A percentile compares a stretch with the other conserved stretches of the same genome.
These are phyloP conservation scores for Esox masquinongy DNA, from an alignment of 2,797 vertebrate species.

Conservation along the genomic window DNA sequence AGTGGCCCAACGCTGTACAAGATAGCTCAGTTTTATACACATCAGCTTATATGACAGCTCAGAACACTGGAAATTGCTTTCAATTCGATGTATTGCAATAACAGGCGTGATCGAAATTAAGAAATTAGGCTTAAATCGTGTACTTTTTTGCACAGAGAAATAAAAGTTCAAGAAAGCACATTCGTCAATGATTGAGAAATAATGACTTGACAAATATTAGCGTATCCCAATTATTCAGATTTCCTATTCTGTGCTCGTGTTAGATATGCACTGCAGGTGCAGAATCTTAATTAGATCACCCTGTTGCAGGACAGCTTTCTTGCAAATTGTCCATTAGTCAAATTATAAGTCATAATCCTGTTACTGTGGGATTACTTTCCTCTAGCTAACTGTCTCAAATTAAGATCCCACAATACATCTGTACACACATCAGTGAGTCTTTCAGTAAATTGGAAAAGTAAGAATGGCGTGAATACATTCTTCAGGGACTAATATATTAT, in stretches of 20 bases:
- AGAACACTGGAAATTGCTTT: conserved; percentile 55
- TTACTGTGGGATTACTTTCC: too few relatives aligned
- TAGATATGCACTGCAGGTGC: neutral
- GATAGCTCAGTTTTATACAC: conserved; percentile 41
- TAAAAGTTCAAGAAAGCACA: conserved; percentile 42
- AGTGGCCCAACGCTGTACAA: conserved; percentile 12
- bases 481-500: neutral
- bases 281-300: too few relatives aligned
- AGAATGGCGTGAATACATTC: neutral
- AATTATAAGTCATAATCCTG: too few relatives aligned
- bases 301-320: too few relatives aligned
- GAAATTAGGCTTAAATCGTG: conserved; percentile 57
- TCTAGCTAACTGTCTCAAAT: too few relatives aligned
- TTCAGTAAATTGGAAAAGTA: neutral
- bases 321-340: too few relatives aligned
- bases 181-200: conserved; percentile 45
- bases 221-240: conserved; percentile 18
- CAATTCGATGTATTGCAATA: conserved; percentile 45
- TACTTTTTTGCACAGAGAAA: conserved; percentile 21
- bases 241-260: neutral
- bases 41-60: conserved; percentile 39
- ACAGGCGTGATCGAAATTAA: conserved; percentile 43
- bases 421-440: conserved; percentile 3
- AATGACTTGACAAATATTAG: conserved; percentile 35
- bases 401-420: too few relatives aligned